phyloP scores from a whole-genome alignment of 2,888 invertebrate genomes.

The Clivina fossor region DNA sequence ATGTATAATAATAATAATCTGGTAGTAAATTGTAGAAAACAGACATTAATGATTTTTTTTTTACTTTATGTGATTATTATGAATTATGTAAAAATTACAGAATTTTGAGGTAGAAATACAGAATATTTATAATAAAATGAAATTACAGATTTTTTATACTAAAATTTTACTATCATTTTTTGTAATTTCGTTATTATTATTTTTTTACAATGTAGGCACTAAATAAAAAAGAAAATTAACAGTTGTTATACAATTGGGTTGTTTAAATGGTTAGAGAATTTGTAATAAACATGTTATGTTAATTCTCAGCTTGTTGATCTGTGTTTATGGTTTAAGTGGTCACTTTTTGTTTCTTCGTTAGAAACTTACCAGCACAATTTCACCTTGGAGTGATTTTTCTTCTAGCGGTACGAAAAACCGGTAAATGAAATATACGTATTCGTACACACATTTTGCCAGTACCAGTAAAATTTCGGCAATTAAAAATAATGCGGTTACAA shows the following conservation, averaged over 20 bases:
- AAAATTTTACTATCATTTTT: too few relatives aligned
- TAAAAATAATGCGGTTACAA: neutral
- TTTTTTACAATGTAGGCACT: too few relatives aligned
- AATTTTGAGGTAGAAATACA: too few relatives aligned
- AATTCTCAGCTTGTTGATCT: neutral
- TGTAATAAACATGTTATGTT: neutral
- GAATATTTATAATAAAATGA: too few relatives aligned
- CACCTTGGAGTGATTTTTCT: constrained; percentile 61
- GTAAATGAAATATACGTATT: constrained; percentile 1
- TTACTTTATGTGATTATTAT: too few relatives aligned
- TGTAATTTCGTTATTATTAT: too few relatives aligned
- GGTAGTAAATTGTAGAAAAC: too few relatives aligned
- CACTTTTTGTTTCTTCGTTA: constrained; percentile 1
- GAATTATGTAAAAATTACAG: too few relatives aligned
- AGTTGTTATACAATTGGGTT: neutral
- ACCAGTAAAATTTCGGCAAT: constrained; percentile 3
- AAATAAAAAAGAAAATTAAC: neutral
- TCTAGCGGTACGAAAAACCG: constrained; percentile 35
- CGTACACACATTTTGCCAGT: neutral
- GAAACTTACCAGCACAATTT: constrained; percentile 72
- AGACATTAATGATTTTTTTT: too few relatives aligned
- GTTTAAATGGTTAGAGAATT: neutral
- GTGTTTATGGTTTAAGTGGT: constrained; percentile 1
- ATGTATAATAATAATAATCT: too few relatives aligned
- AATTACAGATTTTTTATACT: too few relatives aligned